Evolutionary conservation across 2,797 vertebrate genomes (phyloP).

Genomic region (Lagorchestes hirsutus): DNA sequence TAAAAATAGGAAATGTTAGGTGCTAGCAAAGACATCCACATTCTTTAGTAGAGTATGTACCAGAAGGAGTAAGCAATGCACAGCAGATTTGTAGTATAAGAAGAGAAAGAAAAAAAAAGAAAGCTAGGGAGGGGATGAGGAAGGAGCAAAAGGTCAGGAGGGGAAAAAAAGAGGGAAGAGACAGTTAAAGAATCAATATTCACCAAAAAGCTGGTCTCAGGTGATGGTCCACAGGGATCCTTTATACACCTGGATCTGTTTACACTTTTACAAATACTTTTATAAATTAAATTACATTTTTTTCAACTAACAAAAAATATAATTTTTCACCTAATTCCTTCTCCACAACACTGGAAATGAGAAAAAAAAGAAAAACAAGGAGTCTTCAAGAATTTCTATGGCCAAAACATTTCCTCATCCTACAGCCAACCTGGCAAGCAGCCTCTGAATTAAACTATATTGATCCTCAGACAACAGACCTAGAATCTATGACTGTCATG

Average conservation of each 20-base stretch:
- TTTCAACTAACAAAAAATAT: not conserved
- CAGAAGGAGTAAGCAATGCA: not conserved
- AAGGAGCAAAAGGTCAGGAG: not conserved
- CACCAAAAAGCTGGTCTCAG: not conserved
- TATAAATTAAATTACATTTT: not conserved
- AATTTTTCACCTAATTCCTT: not conserved
- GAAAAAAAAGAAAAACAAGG: not conserved
- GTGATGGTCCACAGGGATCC: not conserved
- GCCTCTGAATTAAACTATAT: not conserved
- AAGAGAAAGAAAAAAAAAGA: not conserved
- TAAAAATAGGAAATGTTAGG: not conserved
- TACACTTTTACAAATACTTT: not conserved
- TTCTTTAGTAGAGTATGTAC: not conserved
- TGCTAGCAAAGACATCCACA: not conserved
- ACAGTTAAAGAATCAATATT: not conserved
- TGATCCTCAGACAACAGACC: not conserved
- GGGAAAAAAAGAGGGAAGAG: not conserved
- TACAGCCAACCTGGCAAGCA: not conserved
- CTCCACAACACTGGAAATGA: not conserved
- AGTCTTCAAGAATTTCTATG: not conserved
- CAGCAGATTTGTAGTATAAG: not conserved
- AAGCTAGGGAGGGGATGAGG: not conserved
- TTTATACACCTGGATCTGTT: not conserved
- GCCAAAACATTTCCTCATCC: not conserved
- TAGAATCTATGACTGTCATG: not conserved